Evolutionary conservation across 2,888 invertebrate genomes (phyloP), one percentile per base, ranked within the genome.

Genomic region (Meta bourneti): DNA sequence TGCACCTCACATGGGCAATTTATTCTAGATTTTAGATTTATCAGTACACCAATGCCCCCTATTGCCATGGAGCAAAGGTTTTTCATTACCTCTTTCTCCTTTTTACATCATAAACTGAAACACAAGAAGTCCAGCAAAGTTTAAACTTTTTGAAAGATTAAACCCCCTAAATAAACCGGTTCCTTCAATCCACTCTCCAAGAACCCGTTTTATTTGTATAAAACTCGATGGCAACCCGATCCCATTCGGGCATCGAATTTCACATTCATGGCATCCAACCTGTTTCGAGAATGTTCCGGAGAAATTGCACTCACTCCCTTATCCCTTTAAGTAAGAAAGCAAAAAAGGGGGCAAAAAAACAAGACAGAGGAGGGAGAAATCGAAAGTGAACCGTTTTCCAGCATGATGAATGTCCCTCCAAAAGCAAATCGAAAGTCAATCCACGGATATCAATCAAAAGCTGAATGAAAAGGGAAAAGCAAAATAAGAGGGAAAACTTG

Each of bases 341-440:
- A 69, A 69, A 20, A 19, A 74, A 74, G 34, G 74, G 34, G 7
- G 19, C 1, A 6, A 20, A 20, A 61, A 61, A 61, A 61, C 34
- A 69, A 69, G 69, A 74, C 34, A 69, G n/a, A 61, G 61, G 61
- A 69, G n/a, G 69, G 0, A 69, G 69, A 69, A 69, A 74, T 61
- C 19, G 19, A 0, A n/a, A 70, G 69, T 20, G 70, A 80, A 80
- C 61, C 20, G 81, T 20, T 74, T 74, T 74, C 34, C 81, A 48
- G 48, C 48, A 69, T 81, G 81, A 81, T 81, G 81, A 81, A 81
- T 81, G 81, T 81, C 78, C 54, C 52, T 81, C 48, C 69, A 49
- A 70, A 70, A 81, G 81, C 70, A 81, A 81, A 81, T 81, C 81
- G 70, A 81, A 69, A 81, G 70, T 70, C 81, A 69, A 69, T 81